A percentile compares a stretch with the other conserved stretches of the same genome.
These are phyloP conservation scores for Melanerpes formicivorus DNA, from an alignment of 2,113 vertebrate species.

Conservation along the genomic window DNA sequence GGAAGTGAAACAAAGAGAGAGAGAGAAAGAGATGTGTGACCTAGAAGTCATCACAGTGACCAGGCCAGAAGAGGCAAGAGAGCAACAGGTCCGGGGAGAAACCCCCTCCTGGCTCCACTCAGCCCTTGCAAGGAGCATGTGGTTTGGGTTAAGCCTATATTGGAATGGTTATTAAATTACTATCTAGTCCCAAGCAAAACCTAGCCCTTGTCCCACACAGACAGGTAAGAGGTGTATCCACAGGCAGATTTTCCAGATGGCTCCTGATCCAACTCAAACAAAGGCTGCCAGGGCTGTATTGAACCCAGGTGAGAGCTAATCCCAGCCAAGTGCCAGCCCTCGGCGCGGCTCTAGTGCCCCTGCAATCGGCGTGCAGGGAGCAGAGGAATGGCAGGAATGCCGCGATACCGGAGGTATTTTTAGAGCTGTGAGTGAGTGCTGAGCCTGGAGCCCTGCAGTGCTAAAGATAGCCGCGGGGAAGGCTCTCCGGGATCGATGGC, in stretches of 20 bases:
- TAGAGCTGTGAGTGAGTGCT: conserved; percentile 88
- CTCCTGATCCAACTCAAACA: conserved; percentile 71
- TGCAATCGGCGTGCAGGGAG: conserved; percentile 87
- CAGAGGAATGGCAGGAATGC: conserved; percentile 89
- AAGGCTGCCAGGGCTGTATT: conserved; percentile 72
- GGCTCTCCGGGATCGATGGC: conserved; percentile 84
- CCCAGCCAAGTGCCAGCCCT: conserved; percentile 71
- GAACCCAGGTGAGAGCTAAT: conserved; percentile 82
- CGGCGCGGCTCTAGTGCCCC: conserved; percentile 84
- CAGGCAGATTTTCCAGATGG: conserved; percentile 63
- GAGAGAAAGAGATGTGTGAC: not conserved
- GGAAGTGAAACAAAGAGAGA: not conserved
- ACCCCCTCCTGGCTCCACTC: not conserved
- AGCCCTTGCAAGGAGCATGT: conserved; percentile 19
- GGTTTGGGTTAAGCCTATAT: conserved; percentile 65
- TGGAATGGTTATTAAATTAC: conserved; percentile 65
- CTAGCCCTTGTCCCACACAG: conserved; percentile 18
- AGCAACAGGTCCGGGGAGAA: not conserved
- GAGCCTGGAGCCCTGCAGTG: conserved; percentile 72
- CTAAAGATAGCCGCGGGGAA: conserved; percentile 78
- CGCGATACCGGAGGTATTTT: conserved; percentile 92
- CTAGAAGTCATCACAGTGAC: not conserved
- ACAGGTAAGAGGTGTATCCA: conserved; percentile 66
- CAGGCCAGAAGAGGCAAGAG: not conserved
- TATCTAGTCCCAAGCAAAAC: conserved; percentile 59